These are phyloP conservation scores for Hoplias malabaricus DNA, from an alignment of 2,113 vertebrate species.

Conservation along the genomic window DNA sequence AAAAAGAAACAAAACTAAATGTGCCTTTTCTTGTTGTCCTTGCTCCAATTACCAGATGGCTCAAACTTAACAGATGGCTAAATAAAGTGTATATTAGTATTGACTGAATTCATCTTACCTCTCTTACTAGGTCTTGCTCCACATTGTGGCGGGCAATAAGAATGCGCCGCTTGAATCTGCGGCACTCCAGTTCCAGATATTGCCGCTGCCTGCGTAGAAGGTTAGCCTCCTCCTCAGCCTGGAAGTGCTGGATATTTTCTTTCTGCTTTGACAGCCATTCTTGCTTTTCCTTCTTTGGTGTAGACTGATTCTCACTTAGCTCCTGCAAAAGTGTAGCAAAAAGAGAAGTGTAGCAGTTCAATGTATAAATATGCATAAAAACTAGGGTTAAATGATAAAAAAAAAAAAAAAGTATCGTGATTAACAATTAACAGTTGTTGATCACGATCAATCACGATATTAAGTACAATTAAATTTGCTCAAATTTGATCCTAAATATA, in stretches of 20 bases:
- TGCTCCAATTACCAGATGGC: too few relatives aligned
- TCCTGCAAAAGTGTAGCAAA: slow-evolving; percentile 75
- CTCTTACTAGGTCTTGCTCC: slow-evolving; percentile 92
- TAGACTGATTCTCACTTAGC: slow-evolving; percentile 97
- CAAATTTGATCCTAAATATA: too few relatives aligned
- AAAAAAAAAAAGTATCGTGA: too few relatives aligned
- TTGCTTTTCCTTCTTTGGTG: slow-evolving; percentile 98
- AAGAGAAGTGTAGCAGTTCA: not conserved
- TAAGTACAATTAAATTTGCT: too few relatives aligned
- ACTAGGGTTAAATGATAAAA: too few relatives aligned
- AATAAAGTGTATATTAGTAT: too few relatives aligned
- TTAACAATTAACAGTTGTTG: too few relatives aligned
- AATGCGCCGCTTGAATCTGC: slow-evolving; percentile 94
- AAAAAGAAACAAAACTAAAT: too few relatives aligned
- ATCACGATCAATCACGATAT: too few relatives aligned
- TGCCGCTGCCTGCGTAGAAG: slow-evolving; percentile 91
- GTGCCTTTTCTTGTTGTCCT: too few relatives aligned
- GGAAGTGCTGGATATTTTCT: slow-evolving; percentile 97
- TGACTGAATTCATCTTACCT: too few relatives aligned
- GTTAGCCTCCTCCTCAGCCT: slow-evolving; percentile 97
- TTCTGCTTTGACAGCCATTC: slow-evolving; percentile 98
- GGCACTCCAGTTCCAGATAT: slow-evolving; percentile 94
- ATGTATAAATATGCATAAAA: not conserved
- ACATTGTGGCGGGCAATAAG: slow-evolving; percentile 93
- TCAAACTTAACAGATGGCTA: not conserved